A percentile compares a stretch with the other conserved stretches of the same genome.
Conservation (phyloP, 2,797 vertebrate genomes). For the Microtus obscurus region DNA sequence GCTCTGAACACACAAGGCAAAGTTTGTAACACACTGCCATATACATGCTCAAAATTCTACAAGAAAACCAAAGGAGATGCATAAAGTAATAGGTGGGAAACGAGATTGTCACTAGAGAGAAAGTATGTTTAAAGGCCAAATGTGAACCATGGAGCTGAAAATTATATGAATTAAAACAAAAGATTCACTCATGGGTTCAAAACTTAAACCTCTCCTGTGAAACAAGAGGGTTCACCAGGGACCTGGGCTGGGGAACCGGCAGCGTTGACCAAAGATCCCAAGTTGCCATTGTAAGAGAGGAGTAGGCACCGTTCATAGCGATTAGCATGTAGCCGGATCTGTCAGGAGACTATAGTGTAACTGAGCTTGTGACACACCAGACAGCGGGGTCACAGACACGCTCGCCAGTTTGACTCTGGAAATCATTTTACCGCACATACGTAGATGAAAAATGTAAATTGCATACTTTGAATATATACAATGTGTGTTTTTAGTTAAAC, state of each 20-base stretch:
- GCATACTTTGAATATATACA: background rate
- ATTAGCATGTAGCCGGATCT: no score
- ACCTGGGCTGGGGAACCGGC: background rate
- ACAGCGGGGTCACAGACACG: background rate
- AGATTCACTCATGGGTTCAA: background rate
- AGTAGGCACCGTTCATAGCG: background rate
- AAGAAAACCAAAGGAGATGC: background rate
- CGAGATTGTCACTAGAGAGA: background rate
- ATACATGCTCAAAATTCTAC: background rate
- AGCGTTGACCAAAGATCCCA: background rate
- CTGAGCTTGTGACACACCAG: background rate
- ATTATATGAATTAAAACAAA: background rate
- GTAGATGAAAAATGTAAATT: background rate
- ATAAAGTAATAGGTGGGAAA: background rate
- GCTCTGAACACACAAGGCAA: background rate
- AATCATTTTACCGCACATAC: background rate
- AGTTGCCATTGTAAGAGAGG: background rate
- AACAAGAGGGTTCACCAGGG: background rate
- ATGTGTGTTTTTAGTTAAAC: background rate
- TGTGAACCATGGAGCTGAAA: background rate
- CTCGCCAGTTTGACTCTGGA: background rate
- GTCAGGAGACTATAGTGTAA: background rate
- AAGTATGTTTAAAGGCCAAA: background rate
- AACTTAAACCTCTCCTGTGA: background rate
- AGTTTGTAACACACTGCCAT: background rate